Conservation (phyloP, 1,140 invertebrate species). For the Aphaenogaster rudis region DNA sequence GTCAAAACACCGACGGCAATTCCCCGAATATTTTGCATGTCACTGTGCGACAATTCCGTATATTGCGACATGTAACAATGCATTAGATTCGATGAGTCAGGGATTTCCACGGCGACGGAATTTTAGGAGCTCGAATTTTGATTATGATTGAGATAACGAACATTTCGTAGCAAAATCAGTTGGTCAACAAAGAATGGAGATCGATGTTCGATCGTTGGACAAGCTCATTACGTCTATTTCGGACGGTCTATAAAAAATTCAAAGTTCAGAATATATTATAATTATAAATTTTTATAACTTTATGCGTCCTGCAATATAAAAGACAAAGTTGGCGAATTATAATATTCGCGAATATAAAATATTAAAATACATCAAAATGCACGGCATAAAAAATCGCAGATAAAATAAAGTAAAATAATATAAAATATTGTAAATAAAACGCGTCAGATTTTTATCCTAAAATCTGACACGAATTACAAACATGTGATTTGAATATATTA, state of each 20-base stretch:
- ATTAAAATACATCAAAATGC: neutral
- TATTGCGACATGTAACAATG: neutral
- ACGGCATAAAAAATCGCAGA: neutral
- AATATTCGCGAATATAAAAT: neutral
- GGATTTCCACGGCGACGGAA: neutral
- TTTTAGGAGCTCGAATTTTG: neutral
- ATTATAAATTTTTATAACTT: neutral
- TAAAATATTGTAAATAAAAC: neutral
- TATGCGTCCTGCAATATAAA: neutral
- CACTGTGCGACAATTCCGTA: conserved; percentile 5
- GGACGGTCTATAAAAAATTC: neutral
- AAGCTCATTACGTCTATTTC: neutral
- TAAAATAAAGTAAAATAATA: neutral
- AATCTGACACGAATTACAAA: neutral
- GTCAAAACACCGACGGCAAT: neutral
- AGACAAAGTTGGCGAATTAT: neutral
- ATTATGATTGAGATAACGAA: no score
- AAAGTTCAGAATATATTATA: neutral
- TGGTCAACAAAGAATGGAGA: neutral
- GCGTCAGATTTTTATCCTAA: neutral
- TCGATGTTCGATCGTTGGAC: neutral
- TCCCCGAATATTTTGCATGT: conserved; percentile 5
- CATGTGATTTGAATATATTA: neutral
- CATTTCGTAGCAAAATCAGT: neutral
- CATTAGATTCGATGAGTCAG: conserved; percentile 26